Evolutionary conservation across 2,888 invertebrate species (phyloP), one percentile per base, ranked within the genome.

Genomic region (Ectemnius continuus): DNA sequence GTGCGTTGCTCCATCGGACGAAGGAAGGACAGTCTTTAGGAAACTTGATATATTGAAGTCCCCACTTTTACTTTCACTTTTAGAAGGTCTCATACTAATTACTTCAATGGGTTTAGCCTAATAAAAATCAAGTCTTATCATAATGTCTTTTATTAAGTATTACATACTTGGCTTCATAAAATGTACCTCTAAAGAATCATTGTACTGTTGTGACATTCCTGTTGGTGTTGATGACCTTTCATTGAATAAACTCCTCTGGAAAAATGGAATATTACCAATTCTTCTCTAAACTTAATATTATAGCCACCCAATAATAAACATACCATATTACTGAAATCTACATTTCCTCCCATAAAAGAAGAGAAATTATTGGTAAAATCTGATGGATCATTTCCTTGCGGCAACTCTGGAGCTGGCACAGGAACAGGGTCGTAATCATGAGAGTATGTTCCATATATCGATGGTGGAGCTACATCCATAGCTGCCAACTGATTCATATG

Each of bases 271-370:
- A 48, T 57, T 46, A 57, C 26, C 0, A 56, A 45, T 63, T 14
- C 61, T 16, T 45, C 20, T 36, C 36, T 11, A 11, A 36, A 11
- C 3, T 36, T 8, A 36, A 8, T 1, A 36, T 36, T 36, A 11
- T 36, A 36, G 36, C 11, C 8, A 36, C 11, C 11, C 36, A 36
- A 36, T 8, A 36, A 11, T 36, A 36, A 36, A 36, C 36, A 36
- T 36, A 91, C 91, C 88, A 91, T 89, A 74, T 91, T 89, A 75
- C 91, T 93, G 86, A 94, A 94, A 28, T 94, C 93, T 82, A 94
- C 91, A 80, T 93, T 93, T 60, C 93, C 93, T 78, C 94, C 94
- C 87, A 94, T 92, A 83, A 94, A 94, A 81, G 94, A 94, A 4
- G 93, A 91, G 83, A 94, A 94, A 58, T 94, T 94, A 84, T 93